A percentile compares a stretch with the other conserved stretches of the same genome.
Conservation (phyloP, 2,113 vertebrate species). For the Laticauda colubrina region DNA sequence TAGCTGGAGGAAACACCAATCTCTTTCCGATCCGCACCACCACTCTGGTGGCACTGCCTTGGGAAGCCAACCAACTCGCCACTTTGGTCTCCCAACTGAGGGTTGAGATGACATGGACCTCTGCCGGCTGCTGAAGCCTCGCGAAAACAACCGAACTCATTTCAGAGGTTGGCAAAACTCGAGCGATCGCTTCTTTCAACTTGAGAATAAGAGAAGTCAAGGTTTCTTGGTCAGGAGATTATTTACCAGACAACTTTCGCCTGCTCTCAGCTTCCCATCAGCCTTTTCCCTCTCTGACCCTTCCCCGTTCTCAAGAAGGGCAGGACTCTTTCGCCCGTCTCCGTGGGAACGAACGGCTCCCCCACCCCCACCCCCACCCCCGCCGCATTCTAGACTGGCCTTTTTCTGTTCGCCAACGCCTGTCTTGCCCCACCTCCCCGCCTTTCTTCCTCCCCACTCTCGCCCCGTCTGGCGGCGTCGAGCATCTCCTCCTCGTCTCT, state of each 20-base stretch:
- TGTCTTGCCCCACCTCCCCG: neutral
- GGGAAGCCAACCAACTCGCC: neutral
- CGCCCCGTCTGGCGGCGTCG: neutral
- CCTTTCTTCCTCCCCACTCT: neutral
- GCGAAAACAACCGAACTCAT: neutral
- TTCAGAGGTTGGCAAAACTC: neutral
- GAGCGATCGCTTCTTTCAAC: neutral
- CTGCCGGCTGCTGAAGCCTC: neutral
- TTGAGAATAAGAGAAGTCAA: neutral
- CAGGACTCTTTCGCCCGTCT: neutral
- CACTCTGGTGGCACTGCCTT: neutral
- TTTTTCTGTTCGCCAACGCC: neutral
- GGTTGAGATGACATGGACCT: neutral
- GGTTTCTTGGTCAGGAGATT: neutral
- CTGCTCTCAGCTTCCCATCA: neutral
- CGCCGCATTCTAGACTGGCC: neutral
- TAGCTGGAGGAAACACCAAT: neutral
- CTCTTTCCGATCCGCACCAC: neutral
- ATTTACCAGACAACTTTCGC: neutral
- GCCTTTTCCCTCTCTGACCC: neutral
- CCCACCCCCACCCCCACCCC: neutral
- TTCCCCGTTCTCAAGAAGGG: neutral
- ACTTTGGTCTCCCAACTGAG: neutral
- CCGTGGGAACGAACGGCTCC: neutral
- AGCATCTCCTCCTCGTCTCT: neutral